Evolutionary conservation across 2,888 invertebrate genomes (phyloP).

Genomic region (Caenorhabditis parvicauda): DNA sequence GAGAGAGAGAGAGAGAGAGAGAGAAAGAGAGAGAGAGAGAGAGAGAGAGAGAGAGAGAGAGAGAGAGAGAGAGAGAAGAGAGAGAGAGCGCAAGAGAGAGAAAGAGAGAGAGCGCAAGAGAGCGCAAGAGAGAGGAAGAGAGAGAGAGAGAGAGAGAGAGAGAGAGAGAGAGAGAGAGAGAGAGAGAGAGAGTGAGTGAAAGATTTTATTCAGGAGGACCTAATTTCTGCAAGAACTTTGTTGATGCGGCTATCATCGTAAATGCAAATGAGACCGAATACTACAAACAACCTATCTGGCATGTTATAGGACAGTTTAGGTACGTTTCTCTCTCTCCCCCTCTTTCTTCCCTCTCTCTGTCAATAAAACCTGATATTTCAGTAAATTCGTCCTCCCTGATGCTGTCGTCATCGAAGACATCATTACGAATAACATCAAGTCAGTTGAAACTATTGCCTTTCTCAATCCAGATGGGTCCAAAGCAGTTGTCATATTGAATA

Average conservation of each 20-base stretch:
- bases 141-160: not conserved
- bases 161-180: not conserved
- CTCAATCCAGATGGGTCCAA: slow-evolving; percentile 20
- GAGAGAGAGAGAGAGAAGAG: too few relatives aligned
- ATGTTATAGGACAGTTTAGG: slow-evolving; percentile 76
- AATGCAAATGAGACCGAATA: slow-evolving; percentile 72
- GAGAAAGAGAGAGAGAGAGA: too few relatives aligned
- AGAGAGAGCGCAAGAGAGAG: too few relatives aligned
- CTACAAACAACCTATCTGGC: slow-evolving; percentile 84
- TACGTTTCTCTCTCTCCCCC: slow-evolving; percentile 18
- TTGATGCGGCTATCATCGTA: slow-evolving; percentile 78
- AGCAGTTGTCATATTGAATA: slow-evolving; percentile 21
- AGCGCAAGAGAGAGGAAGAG: too few relatives aligned
- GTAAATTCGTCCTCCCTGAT: slow-evolving; percentile 31
- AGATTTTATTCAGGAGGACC: slow-evolving; percentile 34
- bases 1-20: too few relatives aligned
- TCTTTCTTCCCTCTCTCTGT: not conserved
- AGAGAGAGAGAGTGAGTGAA: not conserved
- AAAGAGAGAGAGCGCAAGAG: too few relatives aligned
- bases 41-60: too few relatives aligned
- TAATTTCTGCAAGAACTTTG: slow-evolving; percentile 73
- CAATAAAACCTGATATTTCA: slow-evolving; percentile 6
- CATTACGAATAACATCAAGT: slow-evolving; percentile 18
- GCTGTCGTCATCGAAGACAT: slow-evolving; percentile 12
- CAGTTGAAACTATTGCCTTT: slow-evolving; percentile 22